Evolutionary conservation across 2,888 invertebrate species (phyloP), one percentile per base, ranked within the genome.

Genomic region (Lithophane leautieri): DNA sequence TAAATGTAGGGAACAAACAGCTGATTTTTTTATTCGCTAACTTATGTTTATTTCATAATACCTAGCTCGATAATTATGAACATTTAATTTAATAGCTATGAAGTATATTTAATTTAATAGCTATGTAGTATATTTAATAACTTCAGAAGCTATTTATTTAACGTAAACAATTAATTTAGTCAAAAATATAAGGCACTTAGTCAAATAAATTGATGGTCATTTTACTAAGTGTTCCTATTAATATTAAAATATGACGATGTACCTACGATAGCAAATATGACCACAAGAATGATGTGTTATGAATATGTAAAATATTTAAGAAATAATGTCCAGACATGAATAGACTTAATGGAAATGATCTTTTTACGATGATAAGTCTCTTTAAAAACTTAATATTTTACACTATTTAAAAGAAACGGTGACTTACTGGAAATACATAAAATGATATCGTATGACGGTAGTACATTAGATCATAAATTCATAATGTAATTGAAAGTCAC

Each of bases 181-280:
- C 50, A 61, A 81, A 84, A 69, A 70, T 84, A 42, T 67, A 63
- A 47, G 40, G 22, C 50, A 70, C 28, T 82, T 62, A 71, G 28
- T 70, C 52, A 85, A 85, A 82, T 70, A 78, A 82, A 78, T 69
- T 67, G 56, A 50, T 50, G 47, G 61, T 73, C 8, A 68, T 65
- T 81, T 52, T 42, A 56, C 52, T 47, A 60, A 72, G 70, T 70
- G 60, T 71, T n/a, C 34, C 52, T 44, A 68, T 62, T 63, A 61
- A 73, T 80, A 65, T 72, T 83, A 84, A 79, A 65, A 84, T 70
- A 67, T 63, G 61, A 52, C 54, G 72, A 73, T 42, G 56, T 68
- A 63, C 34, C 34, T 34, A 34, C 60, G 70, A 61, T 65, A 73
- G 67, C 52, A 68, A 78, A 85, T 76, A 42, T 50, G 56, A 63